Conservation (phyloP, 2,888 invertebrate genomes). For the Ornithoptera priamus region DNA sequence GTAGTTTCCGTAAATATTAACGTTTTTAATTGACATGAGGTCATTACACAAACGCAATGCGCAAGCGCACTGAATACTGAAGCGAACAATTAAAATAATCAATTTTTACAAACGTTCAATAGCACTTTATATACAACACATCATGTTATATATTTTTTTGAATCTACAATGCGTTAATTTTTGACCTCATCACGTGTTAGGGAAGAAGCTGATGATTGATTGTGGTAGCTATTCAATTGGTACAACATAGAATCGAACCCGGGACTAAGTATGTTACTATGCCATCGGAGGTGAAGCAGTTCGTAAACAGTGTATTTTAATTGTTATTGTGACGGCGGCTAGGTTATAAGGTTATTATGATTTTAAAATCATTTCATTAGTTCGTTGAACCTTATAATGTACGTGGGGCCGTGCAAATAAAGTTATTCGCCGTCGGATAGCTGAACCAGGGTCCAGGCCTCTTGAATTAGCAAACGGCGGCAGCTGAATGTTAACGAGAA, state of each 20-base stretch:
- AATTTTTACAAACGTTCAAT: constrained; percentile 3
- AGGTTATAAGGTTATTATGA: constrained; percentile 45
- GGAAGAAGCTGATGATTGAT: too few relatives aligned
- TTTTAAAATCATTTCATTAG: constrained; percentile 49
- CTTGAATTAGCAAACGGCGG: constrained; percentile 52
- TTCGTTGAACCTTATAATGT: constrained; percentile 52
- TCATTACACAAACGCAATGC: constrained; percentile 15
- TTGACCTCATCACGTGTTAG: constrained; percentile 6
- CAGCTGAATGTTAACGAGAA: constrained; percentile 51
- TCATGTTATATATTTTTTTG: too few relatives aligned
- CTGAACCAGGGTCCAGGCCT: constrained; percentile 42
- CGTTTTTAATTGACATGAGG: constrained; percentile 8
- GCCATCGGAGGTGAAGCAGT: neutral
- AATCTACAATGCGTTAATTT: too few relatives aligned
- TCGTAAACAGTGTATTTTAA: constrained; percentile 33
- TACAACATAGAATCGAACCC: constrained; percentile 31
- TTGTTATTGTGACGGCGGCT: constrained; percentile 33
- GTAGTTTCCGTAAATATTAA: too few relatives aligned
- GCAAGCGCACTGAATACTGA: constrained; percentile 13
- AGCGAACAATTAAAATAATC: constrained; percentile 15
- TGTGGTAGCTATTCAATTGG: too few relatives aligned
- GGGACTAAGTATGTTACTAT: too few relatives aligned
- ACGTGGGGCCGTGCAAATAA: constrained; percentile 40
- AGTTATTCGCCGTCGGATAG: constrained; percentile 43
- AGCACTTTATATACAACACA: neutral